Percentiles rank a stretch among this genome's conserved stretches.
Conservation (phyloP, 2,113 vertebrate species). For the Tiliqua scincoides region DNA sequence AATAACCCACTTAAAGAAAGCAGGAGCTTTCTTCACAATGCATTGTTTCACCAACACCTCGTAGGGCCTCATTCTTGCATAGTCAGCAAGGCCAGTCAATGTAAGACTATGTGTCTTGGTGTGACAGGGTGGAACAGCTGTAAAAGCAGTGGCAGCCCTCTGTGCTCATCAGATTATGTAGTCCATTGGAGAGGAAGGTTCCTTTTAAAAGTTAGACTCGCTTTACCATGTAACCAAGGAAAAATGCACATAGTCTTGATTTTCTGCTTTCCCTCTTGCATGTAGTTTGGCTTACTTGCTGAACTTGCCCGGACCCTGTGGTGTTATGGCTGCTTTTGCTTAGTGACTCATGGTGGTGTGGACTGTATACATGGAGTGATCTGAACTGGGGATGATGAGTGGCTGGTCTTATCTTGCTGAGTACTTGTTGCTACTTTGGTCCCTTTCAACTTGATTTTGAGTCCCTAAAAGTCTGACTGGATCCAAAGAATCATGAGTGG, state of each 20-base stretch:
- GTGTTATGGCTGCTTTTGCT: background rate
- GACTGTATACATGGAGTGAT: no score
- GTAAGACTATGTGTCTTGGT: background rate
- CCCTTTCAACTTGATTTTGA: background rate
- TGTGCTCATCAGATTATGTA: background rate
- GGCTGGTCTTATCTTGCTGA: background rate
- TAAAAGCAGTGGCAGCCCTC: background rate
- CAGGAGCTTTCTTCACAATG: background rate
- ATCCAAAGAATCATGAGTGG: background rate
- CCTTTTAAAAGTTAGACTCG: slow-evolving; percentile 29
- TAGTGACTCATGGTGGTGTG: background rate
- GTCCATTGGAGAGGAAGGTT: background rate
- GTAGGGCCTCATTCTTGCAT: background rate
- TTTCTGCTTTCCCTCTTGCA: background rate
- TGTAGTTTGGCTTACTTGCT: background rate
- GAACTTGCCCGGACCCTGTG: background rate
- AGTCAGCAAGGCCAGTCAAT: background rate
- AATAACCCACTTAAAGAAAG: slow-evolving; percentile 15
- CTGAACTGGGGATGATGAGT: background rate
- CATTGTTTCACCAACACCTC: background rate
- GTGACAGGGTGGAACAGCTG: slow-evolving; percentile 26
- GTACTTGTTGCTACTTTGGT: background rate
- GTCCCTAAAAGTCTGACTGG: background rate
- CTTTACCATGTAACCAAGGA: background rate
- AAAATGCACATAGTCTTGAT: background rate